phyloP scores from a whole-genome alignment of 2,113 vertebrate genomes.

The Leucoraja erinaceus region DNA sequence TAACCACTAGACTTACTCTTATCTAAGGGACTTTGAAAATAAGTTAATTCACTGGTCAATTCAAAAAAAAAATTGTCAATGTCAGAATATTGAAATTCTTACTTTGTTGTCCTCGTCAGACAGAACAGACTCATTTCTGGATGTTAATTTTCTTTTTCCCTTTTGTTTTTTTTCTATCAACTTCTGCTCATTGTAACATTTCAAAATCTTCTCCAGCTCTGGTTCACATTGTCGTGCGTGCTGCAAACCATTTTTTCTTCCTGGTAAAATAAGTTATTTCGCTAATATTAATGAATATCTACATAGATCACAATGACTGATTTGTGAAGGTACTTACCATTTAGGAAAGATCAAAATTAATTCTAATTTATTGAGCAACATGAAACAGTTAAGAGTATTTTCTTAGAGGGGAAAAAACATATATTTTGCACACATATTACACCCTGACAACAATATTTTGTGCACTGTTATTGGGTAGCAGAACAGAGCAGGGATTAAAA shows the following conservation, averaged over 20 bases:
- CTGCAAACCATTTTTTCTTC: constrained; percentile 56
- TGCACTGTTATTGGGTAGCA: background rate
- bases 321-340: background rate
- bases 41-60: background rate
- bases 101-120: background rate
- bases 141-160: constrained; percentile 34
- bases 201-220: constrained; percentile 52
- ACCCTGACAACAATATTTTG: background rate
- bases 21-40: background rate
- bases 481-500: background rate
- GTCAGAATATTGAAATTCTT: background rate
- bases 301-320: background rate
- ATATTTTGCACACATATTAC: background rate
- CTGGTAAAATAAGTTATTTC: constrained; percentile 44
- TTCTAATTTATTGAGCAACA: background rate
- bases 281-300: background rate
- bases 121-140: background rate
- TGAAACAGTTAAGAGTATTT: background rate
- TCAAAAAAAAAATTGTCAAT: background rate
- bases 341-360: background rate
- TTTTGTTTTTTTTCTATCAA: constrained; percentile 43
- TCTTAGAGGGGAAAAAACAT: background rate
- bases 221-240: constrained; percentile 54
- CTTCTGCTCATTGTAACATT: constrained; percentile 48
- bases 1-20: background rate